A percentile compares a stretch with the other conserved stretches of the same genome.
Conservation (phyloP, 2,113 vertebrate genomes). For the Etheostoma cragini region DNA sequence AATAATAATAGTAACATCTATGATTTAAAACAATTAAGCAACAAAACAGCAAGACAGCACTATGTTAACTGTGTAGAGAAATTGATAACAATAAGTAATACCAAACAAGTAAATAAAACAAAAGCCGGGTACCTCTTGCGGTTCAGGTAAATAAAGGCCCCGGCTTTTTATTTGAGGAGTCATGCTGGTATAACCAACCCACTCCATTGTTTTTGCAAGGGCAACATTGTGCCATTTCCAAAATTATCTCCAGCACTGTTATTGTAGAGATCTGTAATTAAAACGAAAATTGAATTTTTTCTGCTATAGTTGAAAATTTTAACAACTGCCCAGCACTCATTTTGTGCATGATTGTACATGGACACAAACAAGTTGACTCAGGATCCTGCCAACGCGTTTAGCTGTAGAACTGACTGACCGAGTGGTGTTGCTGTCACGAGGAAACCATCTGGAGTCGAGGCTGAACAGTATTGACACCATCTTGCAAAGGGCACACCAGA, state of each 20-base stretch:
- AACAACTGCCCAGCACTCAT: neutral
- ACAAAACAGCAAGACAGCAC: neutral
- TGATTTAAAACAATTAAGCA: neutral
- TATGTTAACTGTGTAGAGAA: neutral
- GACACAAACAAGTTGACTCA: neutral
- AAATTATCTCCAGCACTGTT: conserved; percentile 13
- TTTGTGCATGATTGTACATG: neutral
- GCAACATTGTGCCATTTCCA: neutral
- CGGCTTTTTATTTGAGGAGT: too few relatives aligned
- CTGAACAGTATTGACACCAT: neutral
- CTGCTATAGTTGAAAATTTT: neutral
- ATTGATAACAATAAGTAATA: neutral
- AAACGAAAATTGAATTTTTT: neutral
- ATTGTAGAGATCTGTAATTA: conserved; percentile 6
- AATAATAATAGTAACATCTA: neutral
- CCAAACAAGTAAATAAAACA: too few relatives aligned
- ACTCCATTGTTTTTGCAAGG: conserved; percentile 13
- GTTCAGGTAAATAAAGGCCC: too few relatives aligned
- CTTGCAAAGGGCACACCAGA: neutral
- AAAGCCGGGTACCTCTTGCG: too few relatives aligned
- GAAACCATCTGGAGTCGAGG: neutral
- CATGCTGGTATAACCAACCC: conserved; percentile 7
- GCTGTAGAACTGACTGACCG: neutral
- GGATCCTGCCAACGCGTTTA: neutral
- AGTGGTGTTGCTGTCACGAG: neutral